These are phyloP conservation scores for Disparrhopalites patrizii DNA, from an alignment of 2,888 invertebrate genomes.

Conservation along the genomic window DNA sequence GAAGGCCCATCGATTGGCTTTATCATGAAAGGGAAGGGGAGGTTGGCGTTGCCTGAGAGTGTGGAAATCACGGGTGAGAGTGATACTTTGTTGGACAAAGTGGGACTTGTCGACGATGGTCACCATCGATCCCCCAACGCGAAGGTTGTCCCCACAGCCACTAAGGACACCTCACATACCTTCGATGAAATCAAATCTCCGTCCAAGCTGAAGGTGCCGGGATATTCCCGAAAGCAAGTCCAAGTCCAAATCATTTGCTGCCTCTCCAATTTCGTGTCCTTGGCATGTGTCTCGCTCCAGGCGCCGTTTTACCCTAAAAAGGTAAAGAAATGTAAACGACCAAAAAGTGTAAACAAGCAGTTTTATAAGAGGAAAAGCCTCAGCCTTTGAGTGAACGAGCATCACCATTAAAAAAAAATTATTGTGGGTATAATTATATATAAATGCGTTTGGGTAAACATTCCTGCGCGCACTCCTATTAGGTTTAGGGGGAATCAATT, in stretches of 20 bases:
- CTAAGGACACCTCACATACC: background rate
- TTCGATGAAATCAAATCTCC: background rate
- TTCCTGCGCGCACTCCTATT: too few relatives aligned
- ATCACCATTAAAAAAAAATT: too few relatives aligned
- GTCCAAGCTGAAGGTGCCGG: background rate
- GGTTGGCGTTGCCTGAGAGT: slow-evolving; percentile 18
- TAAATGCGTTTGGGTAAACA: too few relatives aligned
- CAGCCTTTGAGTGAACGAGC: too few relatives aligned
- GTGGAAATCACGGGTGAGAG: slow-evolving; percentile 15
- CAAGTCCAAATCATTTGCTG: background rate
- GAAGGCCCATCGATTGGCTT: slow-evolving; percentile 9
- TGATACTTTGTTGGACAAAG: slow-evolving; percentile 2
- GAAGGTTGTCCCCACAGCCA: background rate
- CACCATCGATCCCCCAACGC: background rate
- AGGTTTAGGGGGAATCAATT: too few relatives aligned
- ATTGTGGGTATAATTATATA: too few relatives aligned
- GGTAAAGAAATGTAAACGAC: background rate
- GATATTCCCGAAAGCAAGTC: background rate
- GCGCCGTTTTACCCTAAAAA: slow-evolving; percentile 13
- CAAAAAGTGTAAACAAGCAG: background rate
- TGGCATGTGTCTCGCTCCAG: slow-evolving; percentile 14
- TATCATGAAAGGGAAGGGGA: slow-evolving; percentile 10
- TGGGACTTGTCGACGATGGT: background rate
- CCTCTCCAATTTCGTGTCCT: background rate
- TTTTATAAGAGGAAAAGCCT: too few relatives aligned